These are phyloP conservation scores for Dastarcus helophoroides DNA, from an alignment of 2,888 invertebrate genomes.

Conservation along the genomic window DNA sequence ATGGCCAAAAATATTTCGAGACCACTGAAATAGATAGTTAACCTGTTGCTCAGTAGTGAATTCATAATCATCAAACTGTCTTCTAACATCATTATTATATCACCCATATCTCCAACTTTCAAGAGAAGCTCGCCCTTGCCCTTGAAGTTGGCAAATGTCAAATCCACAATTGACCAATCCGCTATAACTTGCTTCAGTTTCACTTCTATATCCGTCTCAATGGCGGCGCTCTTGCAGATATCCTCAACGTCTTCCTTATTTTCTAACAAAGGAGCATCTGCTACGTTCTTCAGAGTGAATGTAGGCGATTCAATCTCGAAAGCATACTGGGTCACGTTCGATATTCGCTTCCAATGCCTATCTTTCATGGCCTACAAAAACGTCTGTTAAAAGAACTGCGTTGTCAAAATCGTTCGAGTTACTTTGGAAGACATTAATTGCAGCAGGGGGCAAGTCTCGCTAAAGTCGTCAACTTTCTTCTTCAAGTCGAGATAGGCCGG, in stretches of 20 bases:
- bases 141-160: slow-evolving; percentile 66
- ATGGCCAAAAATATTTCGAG: too few relatives aligned
- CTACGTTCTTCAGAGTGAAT: slow-evolving; percentile 68
- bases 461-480: slow-evolving; percentile 83
- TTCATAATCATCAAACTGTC: slow-evolving; percentile 81
- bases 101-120: slow-evolving; percentile 62
- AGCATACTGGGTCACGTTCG: slow-evolving; percentile 46
- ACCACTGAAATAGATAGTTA: too few relatives aligned
- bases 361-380: slow-evolving; percentile 44
- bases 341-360: slow-evolving; percentile 41
- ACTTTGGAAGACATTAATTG: slow-evolving; percentile 80
- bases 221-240: slow-evolving; percentile 79
- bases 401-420: slow-evolving; percentile 1
- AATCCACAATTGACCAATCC: slow-evolving; percentile 67
- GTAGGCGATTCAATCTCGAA: slow-evolving; percentile 71
- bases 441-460: slow-evolving; percentile 72
- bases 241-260: slow-evolving; percentile 86
- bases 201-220: slow-evolving; percentile 84
- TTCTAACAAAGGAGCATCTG: slow-evolving; percentile 73
- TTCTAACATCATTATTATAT: slow-evolving; percentile 67
- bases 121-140: slow-evolving; percentile 70
- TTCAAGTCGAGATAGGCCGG: slow-evolving; percentile 77
- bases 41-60: slow-evolving; percentile 75
- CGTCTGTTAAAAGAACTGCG: background rate
- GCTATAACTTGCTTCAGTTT: slow-evolving; percentile 70